These are phyloP conservation scores for Pangasius djambal DNA, from an alignment of 2,797 vertebrate species.

Conservation along the genomic window DNA sequence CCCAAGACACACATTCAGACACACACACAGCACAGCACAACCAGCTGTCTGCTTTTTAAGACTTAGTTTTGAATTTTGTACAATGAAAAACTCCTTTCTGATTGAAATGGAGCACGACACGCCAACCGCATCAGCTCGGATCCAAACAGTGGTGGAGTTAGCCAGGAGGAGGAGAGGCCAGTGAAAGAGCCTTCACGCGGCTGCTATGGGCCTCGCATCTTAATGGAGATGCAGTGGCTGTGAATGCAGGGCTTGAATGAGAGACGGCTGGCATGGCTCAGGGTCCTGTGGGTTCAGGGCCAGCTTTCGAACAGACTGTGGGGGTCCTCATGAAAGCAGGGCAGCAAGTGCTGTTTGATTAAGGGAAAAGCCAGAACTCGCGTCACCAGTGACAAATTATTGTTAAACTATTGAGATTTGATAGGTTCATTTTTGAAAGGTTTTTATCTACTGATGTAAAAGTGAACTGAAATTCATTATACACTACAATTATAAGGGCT, in stretches of 20 bases:
- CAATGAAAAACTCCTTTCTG: constrained; percentile 41
- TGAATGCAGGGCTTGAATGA: constrained; percentile 51
- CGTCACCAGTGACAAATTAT: neutral
- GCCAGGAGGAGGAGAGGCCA: constrained; percentile 54
- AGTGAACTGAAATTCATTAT: neutral
- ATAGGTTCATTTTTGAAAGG: neutral
- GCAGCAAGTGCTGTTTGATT: constrained; percentile 16
- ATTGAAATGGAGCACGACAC: constrained; percentile 72
- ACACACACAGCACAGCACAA: neutral
- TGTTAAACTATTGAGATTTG: neutral
- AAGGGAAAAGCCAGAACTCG: constrained; percentile 37
- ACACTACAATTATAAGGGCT: neutral
- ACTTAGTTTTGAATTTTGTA: neutral
- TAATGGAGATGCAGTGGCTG: constrained; percentile 65
- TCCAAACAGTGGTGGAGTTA: constrained; percentile 57
- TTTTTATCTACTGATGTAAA: neutral
- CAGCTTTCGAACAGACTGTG: constrained; percentile 40
- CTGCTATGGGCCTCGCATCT: constrained; percentile 63
- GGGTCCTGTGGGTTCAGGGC: constrained; percentile 20
- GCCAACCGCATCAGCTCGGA: constrained; percentile 58
- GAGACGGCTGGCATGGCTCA: constrained; percentile 36
- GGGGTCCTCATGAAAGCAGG: constrained; percentile 18
- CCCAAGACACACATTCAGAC: constrained; percentile 62
- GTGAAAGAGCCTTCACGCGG: constrained; percentile 66
- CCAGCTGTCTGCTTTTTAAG: constrained; percentile 14